Evolutionary conservation across 2,888 invertebrate genomes (phyloP).

Genomic region (Standfussiana lucernea): DNA sequence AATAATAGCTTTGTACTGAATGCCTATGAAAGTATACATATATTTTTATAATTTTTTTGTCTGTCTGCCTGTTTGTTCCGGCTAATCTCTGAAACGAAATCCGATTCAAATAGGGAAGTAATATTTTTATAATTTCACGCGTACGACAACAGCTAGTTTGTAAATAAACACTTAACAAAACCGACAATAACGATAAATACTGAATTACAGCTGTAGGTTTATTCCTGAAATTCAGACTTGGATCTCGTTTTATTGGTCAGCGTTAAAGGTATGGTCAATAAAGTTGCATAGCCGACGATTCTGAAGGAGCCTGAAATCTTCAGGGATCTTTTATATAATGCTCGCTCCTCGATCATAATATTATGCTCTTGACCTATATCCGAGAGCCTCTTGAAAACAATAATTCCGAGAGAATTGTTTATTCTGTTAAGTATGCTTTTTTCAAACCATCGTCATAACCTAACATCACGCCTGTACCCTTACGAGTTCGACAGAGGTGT

Average conservation of each 20-base stretch:
- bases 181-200: not conserved
- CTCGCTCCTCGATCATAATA: not conserved
- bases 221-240: not conserved
- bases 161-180: too few relatives aligned
- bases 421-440: not conserved
- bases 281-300: conserved; percentile 8
- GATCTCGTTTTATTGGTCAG: conserved; percentile 5
- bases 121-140: too few relatives aligned
- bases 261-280: conserved; percentile 36
- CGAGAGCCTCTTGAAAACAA: not conserved
- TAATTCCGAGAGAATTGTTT: conserved; percentile 18
- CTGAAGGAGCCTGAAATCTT: conserved; percentile 11
- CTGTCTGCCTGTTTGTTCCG: too few relatives aligned
- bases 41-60: too few relatives aligned
- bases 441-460: not conserved
- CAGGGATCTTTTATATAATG: conserved; percentile 8
- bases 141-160: too few relatives aligned
- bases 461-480: not conserved
- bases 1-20: too few relatives aligned
- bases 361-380: conserved; percentile 26
- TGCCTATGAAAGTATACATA: too few relatives aligned
- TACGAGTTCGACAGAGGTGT: not conserved
- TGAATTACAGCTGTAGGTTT: not conserved
- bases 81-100: too few relatives aligned
- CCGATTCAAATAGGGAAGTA: too few relatives aligned